Evolutionary conservation across 2,113 vertebrate genomes (phyloP).

Genomic region (Suncus etruscus): DNA sequence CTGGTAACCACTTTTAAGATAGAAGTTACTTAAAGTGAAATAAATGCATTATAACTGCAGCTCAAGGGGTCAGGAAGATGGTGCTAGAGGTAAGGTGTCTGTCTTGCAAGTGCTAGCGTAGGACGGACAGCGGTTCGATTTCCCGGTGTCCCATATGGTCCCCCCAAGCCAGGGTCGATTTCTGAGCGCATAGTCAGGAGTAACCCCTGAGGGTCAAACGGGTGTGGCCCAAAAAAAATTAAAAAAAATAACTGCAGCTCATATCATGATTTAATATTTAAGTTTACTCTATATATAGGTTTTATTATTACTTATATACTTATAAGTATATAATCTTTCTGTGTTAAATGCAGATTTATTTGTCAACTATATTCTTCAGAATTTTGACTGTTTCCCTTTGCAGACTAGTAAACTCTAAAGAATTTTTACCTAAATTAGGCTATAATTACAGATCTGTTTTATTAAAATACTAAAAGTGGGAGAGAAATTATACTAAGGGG

Average conservation of each 20-base stretch:
- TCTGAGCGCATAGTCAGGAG: too few relatives aligned
- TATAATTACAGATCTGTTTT: constrained; percentile 26
- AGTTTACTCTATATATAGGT: background rate
- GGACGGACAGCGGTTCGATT: too few relatives aligned
- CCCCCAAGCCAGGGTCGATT: too few relatives aligned
- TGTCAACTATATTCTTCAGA: constrained; percentile 25
- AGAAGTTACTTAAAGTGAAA: constrained; percentile 23
- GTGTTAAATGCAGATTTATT: background rate
- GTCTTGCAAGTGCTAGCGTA: too few relatives aligned
- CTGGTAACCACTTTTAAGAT: constrained; percentile 1
- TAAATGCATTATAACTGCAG: background rate
- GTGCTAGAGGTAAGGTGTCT: too few relatives aligned
- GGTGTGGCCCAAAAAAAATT: too few relatives aligned
- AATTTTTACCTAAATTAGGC: constrained; percentile 41
- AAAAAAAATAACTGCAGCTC: background rate
- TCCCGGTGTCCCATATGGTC: too few relatives aligned
- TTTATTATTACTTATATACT: background rate
- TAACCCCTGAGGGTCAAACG: too few relatives aligned
- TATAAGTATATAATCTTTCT: constrained; percentile 44
- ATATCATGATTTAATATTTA: background rate
- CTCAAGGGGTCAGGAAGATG: too few relatives aligned
- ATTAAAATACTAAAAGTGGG: constrained; percentile 32
- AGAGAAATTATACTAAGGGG: background rate
- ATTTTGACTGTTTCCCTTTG: constrained; percentile 38
- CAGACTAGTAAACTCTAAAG: constrained; percentile 5